Evolutionary conservation across 2,888 invertebrate species (phyloP).

Genomic region (Nomada ferruginata): DNA sequence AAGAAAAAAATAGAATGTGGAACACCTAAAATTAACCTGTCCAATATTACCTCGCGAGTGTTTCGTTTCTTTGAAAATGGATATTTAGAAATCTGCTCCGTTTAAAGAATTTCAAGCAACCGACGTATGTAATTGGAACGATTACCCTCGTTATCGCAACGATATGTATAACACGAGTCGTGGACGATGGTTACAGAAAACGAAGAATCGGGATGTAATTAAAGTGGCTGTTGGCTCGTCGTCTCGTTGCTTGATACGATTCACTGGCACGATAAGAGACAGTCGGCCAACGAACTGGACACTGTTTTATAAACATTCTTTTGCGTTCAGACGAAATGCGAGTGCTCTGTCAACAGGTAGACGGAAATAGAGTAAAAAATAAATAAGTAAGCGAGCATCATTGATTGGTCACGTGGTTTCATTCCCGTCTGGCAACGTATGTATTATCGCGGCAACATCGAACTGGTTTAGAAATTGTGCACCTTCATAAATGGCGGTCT

Average conservation of each 20-base stretch:
- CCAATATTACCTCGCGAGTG: neutral
- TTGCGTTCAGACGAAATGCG: constrained; percentile 2
- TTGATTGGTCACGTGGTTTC: constrained; percentile 53
- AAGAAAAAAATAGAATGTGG: neutral
- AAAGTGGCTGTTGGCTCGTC: neutral
- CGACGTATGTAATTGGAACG: neutral
- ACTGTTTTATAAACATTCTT: constrained; percentile 10
- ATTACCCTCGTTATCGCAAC: neutral
- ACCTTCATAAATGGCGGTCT: constrained; percentile 45
- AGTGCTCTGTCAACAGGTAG: neutral
- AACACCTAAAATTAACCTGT: neutral
- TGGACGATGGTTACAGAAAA: neutral
- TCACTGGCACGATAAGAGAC: constrained; percentile 18
- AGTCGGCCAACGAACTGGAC: constrained; percentile 11
- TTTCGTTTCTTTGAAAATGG: neutral
- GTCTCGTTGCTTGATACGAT: constrained; percentile 31
- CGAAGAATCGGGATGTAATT: neutral
- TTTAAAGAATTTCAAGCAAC: neutral
- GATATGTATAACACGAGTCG: neutral
- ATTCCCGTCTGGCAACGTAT: constrained; percentile 16
- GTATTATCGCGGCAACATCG: constrained; percentile 40
- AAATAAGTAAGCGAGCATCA: constrained; percentile 19
- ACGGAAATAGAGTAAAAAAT: neutral
- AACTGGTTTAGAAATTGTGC: constrained; percentile 49
- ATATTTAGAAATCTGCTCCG: neutral